Evolutionary conservation across 2,113 vertebrate genomes (phyloP).

Genomic region (Pangasianodon gigas): DNA sequence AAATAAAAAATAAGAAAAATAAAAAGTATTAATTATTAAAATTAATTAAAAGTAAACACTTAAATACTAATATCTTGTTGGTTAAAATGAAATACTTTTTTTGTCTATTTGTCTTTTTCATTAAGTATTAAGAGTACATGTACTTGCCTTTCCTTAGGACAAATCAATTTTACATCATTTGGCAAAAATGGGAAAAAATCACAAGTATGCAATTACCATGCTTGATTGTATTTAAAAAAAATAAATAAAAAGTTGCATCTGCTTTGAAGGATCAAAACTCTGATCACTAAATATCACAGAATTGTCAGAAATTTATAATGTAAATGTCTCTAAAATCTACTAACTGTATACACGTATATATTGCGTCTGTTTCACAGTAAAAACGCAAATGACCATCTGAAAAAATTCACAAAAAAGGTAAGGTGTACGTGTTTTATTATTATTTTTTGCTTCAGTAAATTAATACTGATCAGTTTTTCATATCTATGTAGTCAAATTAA

Average conservation of each 20-base stretch:
- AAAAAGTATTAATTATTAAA: too few relatives aligned
- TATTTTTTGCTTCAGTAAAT: not conserved
- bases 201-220: not conserved
- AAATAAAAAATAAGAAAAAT: too few relatives aligned
- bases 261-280: not conserved
- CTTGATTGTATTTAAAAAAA: not conserved
- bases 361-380: not conserved
- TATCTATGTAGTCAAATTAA: not conserved
- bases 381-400: not conserved
- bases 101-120: too few relatives aligned
- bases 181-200: not conserved
- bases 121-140: too few relatives aligned
- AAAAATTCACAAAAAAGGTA: not conserved
- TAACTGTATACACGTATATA: not conserved
- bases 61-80: too few relatives aligned
- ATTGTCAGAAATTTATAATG: not conserved
- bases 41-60: too few relatives aligned
- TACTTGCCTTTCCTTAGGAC: too few relatives aligned
- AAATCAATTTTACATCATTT: not conserved
- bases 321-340: not conserved
- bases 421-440: not conserved
- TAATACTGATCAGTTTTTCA: not conserved
- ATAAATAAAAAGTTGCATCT: not conserved
- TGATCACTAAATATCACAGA: not conserved
- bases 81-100: not conserved